Base-by-base conservation (phyloP, 2,888 invertebrate genomes). In the Catocala nupta region DNA sequence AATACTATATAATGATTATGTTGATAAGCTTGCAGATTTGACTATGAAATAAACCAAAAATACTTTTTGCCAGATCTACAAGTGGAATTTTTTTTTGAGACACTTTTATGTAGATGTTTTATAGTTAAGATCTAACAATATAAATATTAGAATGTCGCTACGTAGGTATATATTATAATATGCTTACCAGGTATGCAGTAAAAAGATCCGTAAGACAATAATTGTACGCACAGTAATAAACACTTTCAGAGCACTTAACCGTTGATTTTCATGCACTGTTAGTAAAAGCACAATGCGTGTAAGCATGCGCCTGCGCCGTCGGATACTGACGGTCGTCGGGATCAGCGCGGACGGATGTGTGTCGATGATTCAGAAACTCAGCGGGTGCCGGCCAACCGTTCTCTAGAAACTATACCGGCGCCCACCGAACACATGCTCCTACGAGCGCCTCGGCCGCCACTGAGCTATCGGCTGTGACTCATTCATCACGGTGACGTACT, bases 221-320 rank as follows among this genome's bases (percentile, higher is more conserved):
- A 63, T 67, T 71, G 59, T 72, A 77, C 71, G 72, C 81, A 85
- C 84, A 79, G 72, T 78, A 78, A 76, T 78, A 75, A 83, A 78
- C 85, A 88, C 86, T 82, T 78, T 74, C 76, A 77, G 75, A 81
- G 75, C 90, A 89, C 85, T 79, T 69, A 84, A 87, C 85, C 80
- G 84, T 87, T 86, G 78, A 86, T 81, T 70, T 85, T 87, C 88
- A 89, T 85, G 88, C 90, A 90, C 91, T 88, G 87, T 87, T 88
- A 87, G 81, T 76, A 84, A 75, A 80, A 78, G 78, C 78, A 85
- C 78, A 81, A 86, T 76, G 86, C 88, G 89, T 89, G 87, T 87
- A 81, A 81, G 81, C 86, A 81, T 89, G 91, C 92, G 90, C 91
- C 83, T 81, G 87, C 87, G 92, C 76, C 82, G 86, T 67, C 74